phyloP scores from a whole-genome alignment of 2,797 vertebrate genomes.

The Gorsachius magnificus region DNA sequence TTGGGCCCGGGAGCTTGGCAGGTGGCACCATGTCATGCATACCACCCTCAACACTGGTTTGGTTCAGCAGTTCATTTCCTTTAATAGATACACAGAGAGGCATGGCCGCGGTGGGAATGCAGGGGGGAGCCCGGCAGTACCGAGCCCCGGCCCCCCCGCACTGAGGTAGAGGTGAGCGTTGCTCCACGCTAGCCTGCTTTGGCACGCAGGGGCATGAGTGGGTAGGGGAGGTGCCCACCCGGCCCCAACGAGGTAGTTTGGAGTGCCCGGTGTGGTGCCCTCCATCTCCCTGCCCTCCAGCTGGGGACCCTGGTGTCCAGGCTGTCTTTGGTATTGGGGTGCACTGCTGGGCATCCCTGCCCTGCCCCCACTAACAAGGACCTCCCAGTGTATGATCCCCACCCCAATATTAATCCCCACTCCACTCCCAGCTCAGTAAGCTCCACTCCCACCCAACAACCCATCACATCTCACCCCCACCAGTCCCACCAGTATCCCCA shows the following conservation, averaged over 20 bases:
- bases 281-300: background rate
- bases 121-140: accelerated
- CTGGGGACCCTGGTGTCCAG: background rate
- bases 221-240: background rate
- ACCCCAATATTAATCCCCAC: background rate
- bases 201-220: background rate
- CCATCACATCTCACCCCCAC: background rate
- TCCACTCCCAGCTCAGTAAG: background rate
- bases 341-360: background rate
- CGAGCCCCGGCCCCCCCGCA: accelerated
- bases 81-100: constrained; percentile 23
- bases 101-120: accelerated
- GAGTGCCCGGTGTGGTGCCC: background rate
- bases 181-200: background rate
- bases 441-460: background rate
- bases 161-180: constrained; percentile 37
- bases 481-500: background rate
- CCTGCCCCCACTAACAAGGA: background rate
- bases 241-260: constrained; percentile 36
- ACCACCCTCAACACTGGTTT: accelerated
- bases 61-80: background rate
- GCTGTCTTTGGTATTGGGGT: background rate
- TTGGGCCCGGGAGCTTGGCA: accelerated
- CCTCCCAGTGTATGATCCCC: background rate
- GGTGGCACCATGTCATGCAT: background rate